Conservation (phyloP, 2,888 invertebrate genomes). For the Drosophila mimetica region DNA sequence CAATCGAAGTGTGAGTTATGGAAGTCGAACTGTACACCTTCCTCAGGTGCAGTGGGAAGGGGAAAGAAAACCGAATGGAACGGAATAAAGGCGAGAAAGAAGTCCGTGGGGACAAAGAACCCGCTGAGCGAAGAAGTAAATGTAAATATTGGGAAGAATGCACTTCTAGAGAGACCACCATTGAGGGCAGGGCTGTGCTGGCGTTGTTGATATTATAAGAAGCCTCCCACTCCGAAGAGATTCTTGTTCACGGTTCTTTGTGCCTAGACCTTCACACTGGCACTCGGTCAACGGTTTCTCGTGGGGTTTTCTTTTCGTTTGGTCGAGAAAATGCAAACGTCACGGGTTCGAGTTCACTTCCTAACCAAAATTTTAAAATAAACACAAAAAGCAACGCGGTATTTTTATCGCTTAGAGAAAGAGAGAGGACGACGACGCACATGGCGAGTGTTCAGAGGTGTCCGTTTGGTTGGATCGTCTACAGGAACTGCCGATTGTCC, state of each 20-base stretch:
- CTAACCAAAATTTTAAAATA: constrained; percentile 44
- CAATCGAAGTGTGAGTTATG: not conserved
- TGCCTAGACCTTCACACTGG: constrained; percentile 46
- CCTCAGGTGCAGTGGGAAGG: constrained; percentile 29
- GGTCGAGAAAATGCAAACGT: constrained; percentile 38
- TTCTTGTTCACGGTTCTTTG: constrained; percentile 17
- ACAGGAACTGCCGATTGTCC: not conserved
- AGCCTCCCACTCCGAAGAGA: constrained; percentile 3
- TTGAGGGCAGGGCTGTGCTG: constrained; percentile 8
- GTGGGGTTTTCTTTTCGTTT: constrained; percentile 15
- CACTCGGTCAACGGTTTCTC: constrained; percentile 34
- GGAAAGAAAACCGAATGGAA: constrained; percentile 25
- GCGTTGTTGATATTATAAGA: constrained; percentile 5
- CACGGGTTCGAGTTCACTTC: constrained; percentile 47
- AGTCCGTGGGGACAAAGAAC: constrained; percentile 37
- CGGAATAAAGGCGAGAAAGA: constrained; percentile 8
- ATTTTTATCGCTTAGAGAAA: constrained; percentile 60
- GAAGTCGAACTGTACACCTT: constrained; percentile 13
- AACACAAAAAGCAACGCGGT: constrained; percentile 37
- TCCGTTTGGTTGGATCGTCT: constrained; percentile 15
- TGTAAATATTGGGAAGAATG: constrained; percentile 25
- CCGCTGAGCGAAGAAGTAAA: constrained; percentile 15
- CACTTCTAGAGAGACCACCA: constrained; percentile 26
- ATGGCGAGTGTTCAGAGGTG: constrained; percentile 16
- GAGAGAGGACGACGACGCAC: constrained; percentile 33